Conservation (phyloP, 2,113 vertebrate species). For the Aviceda subcristata region DNA sequence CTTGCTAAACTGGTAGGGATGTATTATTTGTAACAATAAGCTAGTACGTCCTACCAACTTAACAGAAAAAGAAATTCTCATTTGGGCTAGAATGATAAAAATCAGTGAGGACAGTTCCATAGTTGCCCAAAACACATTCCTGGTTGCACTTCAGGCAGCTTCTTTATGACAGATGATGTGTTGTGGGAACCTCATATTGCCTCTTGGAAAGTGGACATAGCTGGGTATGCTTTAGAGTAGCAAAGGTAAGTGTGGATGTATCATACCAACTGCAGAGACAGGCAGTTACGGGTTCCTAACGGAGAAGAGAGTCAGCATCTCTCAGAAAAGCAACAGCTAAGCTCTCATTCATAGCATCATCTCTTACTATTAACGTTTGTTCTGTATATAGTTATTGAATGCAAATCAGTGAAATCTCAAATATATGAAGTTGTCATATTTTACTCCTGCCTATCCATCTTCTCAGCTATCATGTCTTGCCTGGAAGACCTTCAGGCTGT, state of each 20-base stretch:
- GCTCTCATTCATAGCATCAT: background rate
- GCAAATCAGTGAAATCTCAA: background rate
- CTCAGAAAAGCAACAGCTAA: background rate
- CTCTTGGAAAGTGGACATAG: background rate
- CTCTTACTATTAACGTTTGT: background rate
- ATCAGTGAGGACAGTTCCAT: background rate
- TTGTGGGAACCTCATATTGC: background rate
- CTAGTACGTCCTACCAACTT: background rate
- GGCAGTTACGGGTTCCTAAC: background rate
- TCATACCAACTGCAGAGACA: background rate
- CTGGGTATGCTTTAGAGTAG: background rate
- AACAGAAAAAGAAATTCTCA: background rate
- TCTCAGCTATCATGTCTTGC: background rate
- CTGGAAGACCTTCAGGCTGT: background rate
- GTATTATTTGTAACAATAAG: background rate
- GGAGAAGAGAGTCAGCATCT: background rate
- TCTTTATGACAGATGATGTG: background rate
- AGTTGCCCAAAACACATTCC: background rate
- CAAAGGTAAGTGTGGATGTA: background rate
- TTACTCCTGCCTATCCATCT: background rate
- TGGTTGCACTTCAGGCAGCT: background rate
- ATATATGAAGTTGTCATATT: background rate
- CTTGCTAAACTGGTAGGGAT: background rate
- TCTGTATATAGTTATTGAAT: background rate
- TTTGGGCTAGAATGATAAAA: background rate